phyloP scores from a whole-genome alignment of 2,888 invertebrate species.

The Aphidoletes aphidimyza region DNA sequence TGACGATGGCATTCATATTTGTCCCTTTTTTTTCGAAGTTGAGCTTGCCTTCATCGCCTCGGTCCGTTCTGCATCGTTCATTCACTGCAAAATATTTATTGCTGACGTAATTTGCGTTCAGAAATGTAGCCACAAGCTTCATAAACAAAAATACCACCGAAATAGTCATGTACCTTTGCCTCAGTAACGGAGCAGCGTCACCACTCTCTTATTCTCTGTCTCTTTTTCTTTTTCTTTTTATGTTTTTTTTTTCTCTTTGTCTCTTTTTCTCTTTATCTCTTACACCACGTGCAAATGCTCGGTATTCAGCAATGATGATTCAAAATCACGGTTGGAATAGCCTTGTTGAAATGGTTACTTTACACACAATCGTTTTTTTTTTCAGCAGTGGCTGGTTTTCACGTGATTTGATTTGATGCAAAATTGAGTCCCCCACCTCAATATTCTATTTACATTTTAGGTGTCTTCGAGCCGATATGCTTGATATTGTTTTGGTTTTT shows the following conservation, averaged over 20 bases:
- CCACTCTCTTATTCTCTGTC: no score
- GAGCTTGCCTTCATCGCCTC: background rate
- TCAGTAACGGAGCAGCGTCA: no score
- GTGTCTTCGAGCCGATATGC: background rate
- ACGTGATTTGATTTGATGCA: slow-evolving; percentile 30
- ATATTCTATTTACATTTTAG: background rate
- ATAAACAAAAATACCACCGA: background rate
- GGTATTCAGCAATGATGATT: no score
- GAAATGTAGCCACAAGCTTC: slow-evolving; percentile 4
- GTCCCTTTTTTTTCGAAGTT: background rate
- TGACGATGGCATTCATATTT: slow-evolving; percentile 5
- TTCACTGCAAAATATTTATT: slow-evolving; percentile 46
- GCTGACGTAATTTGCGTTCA: slow-evolving; percentile 45
- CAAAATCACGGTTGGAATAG: no score
- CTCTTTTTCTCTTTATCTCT: no score
- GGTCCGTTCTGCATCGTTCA: background rate
- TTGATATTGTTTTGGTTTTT: background rate
- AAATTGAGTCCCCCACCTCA: background rate
- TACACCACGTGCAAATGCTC: no score
- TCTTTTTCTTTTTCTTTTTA: no score
- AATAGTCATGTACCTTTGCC: no score
- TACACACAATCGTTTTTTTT: no score
- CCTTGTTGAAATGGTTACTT: no score
- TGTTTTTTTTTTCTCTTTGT: background rate
- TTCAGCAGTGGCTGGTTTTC: background rate